Conservation (phyloP, 1,140 invertebrate species). For the Pomacea maculata region DNA sequence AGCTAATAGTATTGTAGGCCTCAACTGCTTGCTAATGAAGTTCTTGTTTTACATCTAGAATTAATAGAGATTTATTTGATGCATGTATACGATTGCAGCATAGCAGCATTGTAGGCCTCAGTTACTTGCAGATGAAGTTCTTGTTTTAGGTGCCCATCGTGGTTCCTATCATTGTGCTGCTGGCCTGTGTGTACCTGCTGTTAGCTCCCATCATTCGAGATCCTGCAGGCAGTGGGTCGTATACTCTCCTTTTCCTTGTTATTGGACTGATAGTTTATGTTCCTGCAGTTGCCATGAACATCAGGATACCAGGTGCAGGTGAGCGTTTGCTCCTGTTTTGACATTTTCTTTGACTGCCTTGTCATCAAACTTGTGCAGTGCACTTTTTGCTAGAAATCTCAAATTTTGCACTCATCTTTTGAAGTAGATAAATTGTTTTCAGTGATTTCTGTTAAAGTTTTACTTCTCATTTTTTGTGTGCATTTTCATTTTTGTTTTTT, state of each 20-base stretch:
- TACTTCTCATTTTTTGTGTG: neutral
- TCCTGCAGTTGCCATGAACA: constrained; percentile 79
- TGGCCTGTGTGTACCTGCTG: constrained; percentile 79
- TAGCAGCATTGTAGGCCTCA: neutral
- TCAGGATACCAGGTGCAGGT: constrained; percentile 62
- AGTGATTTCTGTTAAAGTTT: neutral
- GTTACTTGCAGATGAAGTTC: neutral
- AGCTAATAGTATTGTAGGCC: no score
- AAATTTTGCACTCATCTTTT: neutral
- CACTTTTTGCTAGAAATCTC: no score
- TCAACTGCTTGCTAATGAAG: no score
- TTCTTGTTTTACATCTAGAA: no score
- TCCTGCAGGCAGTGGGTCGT: constrained; percentile 81
- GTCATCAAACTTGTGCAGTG: no score
- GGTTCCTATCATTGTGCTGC: constrained; percentile 79
- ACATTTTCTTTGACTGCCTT: no score
- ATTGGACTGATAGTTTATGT: constrained; percentile 79
- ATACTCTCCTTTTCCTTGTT: constrained; percentile 78
- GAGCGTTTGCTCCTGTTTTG: constrained; percentile 27
- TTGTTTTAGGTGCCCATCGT: constrained; percentile 77
- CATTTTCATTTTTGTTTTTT: neutral
- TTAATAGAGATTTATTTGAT: no score
- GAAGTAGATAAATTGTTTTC: neutral
- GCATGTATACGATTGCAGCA: neutral
- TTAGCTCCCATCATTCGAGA: constrained; percentile 81